A percentile compares a stretch with the other conserved stretches of the same genome.
Evolutionary conservation across 2,888 invertebrate species (phyloP).

Genomic region (Standfussiana lucernea): DNA sequence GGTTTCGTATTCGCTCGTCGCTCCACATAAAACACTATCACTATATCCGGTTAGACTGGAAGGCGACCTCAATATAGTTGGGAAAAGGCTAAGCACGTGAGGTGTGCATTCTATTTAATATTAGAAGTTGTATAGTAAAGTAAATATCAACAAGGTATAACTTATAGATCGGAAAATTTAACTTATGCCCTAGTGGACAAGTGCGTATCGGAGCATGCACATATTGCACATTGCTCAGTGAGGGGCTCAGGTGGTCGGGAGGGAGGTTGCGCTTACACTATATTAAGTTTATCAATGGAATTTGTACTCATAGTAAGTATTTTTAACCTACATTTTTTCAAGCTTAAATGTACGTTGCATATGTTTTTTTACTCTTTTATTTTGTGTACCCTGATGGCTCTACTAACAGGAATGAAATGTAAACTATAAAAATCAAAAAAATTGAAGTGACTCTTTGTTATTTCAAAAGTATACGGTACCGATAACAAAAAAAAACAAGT

Average conservation of each 20-base stretch:
- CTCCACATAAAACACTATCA: too few relatives aligned
- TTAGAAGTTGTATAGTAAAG: too few relatives aligned
- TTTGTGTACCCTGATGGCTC: neutral
- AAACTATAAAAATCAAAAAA: too few relatives aligned
- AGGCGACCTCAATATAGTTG: too few relatives aligned
- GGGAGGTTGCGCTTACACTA: neutral
- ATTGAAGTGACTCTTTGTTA: too few relatives aligned
- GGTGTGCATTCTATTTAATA: neutral
- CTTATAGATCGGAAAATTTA: neutral
- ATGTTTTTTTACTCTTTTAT: neutral
- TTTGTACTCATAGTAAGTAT: neutral
- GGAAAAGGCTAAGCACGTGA: neutral
- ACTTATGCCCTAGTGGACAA: neutral
- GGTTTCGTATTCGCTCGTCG: too few relatives aligned
- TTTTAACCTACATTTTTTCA: neutral
- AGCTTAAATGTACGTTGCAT: neutral
- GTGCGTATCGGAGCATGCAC: neutral
- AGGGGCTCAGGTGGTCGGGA: neutral
- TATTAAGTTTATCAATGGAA: neutral
- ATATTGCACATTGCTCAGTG: neutral
- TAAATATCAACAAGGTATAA: too few relatives aligned
- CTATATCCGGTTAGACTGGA: too few relatives aligned
- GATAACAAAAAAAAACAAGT: too few relatives aligned
- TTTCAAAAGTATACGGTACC: too few relatives aligned
- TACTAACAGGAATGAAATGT: neutral